Conservation (phyloP, 1,140 invertebrate genomes). For the Anagrus nilaparvatae region DNA sequence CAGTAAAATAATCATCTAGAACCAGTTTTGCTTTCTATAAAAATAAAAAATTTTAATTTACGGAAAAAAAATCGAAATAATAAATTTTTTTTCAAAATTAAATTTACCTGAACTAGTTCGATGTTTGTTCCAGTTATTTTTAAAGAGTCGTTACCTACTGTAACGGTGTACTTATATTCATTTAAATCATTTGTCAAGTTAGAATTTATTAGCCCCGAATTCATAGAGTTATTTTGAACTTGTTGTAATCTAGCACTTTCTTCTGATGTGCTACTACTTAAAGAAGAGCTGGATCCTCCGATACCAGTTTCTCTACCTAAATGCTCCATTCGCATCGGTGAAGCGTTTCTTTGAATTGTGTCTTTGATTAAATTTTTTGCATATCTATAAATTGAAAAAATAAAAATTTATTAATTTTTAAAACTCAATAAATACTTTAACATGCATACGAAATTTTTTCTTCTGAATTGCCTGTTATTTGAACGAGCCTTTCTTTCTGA, state of each 20-base stretch:
- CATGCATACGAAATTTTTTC: constrained; percentile 86
- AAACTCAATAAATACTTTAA: constrained; percentile 14
- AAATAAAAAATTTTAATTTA: constrained; percentile 7
- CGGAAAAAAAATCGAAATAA: constrained; percentile 6
- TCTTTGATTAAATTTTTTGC: constrained; percentile 86
- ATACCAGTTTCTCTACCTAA: constrained; percentile 46
- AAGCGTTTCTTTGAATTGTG: constrained; percentile 84
- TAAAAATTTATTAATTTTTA: constrained; percentile 6
- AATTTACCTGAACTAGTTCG: constrained; percentile 64
- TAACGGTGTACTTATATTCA: constrained; percentile 80
- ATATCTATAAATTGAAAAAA: constrained; percentile 47
- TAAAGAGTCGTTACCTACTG: constrained; percentile 64
- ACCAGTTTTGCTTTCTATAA: constrained; percentile 72
- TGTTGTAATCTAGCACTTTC: constrained; percentile 47
- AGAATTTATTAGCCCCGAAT: too few species aligned
- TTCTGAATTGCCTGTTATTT: constrained; percentile 84
- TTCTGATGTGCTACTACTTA: constrained; percentile 67
- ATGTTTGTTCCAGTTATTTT: constrained; percentile 76
- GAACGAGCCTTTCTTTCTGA: constrained; percentile 83
- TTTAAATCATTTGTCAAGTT: too few species aligned
- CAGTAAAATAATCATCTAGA: constrained; percentile 71
- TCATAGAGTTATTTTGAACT: too few species aligned
- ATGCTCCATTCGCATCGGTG: constrained; percentile 64
- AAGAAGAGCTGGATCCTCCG: constrained; percentile 52
- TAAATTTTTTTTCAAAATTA: constrained; percentile 7